phyloP scores from a whole-genome alignment of 1,140 invertebrate genomes.

The Oscheius sp. region DNA sequence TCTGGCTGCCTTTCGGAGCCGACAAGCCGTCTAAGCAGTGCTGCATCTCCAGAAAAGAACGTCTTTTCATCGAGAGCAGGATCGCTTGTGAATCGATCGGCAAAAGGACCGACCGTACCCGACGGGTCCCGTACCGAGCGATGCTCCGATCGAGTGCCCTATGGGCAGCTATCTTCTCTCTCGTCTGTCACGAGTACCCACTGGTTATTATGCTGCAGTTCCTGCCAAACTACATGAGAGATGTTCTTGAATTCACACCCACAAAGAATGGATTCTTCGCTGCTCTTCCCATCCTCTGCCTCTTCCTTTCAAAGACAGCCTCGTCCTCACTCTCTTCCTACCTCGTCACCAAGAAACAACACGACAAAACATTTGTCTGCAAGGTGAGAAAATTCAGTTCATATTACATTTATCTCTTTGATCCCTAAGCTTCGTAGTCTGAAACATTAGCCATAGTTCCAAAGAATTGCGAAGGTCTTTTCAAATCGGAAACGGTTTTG shows the following conservation, averaged over 20 bases:
- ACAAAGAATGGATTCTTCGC: slow-evolving; percentile 58
- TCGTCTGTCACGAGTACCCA: slow-evolving; percentile 59
- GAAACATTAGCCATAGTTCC: too few species aligned
- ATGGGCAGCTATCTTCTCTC: slow-evolving; percentile 53
- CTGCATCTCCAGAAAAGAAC: slow-evolving; percentile 53
- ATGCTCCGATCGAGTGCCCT: slow-evolving; percentile 49
- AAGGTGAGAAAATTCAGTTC: slow-evolving; percentile 38
- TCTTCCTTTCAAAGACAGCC: slow-evolving; percentile 55
- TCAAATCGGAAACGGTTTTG: not conserved
- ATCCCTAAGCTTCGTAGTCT: too few species aligned
- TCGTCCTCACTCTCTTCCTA: slow-evolving; percentile 55
- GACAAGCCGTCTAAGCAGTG: slow-evolving; percentile 59
- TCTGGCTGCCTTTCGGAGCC: slow-evolving; percentile 59
- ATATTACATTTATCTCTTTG: not conserved
- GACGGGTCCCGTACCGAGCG: slow-evolving; percentile 46
- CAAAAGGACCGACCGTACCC: slow-evolving; percentile 49
- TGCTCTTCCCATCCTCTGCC: slow-evolving; percentile 55
- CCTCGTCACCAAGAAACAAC: slow-evolving; percentile 40
- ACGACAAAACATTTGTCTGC: slow-evolving; percentile 53
- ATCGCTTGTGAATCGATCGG: slow-evolving; percentile 60
- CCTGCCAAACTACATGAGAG: slow-evolving; percentile 59
- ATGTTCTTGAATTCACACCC: slow-evolving; percentile 58
- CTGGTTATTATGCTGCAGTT: slow-evolving; percentile 60
- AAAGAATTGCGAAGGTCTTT: too few species aligned
- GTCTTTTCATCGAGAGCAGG: slow-evolving; percentile 57